A percentile compares a stretch with the other conserved stretches of the same genome.
Evolutionary conservation across 2,888 invertebrate genomes (phyloP).

Genomic region (Dryobotodes eremita): DNA sequence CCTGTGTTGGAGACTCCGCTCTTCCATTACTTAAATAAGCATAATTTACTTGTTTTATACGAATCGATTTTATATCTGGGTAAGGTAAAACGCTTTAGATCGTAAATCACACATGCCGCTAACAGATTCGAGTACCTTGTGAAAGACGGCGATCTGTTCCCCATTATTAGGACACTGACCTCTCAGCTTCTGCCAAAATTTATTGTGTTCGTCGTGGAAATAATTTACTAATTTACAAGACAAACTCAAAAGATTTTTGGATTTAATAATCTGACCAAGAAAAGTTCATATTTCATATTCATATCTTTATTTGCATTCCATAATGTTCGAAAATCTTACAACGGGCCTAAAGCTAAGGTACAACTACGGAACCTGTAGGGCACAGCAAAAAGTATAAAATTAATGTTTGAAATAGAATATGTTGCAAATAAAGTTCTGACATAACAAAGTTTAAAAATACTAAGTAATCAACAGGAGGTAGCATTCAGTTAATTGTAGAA

Average conservation of each 20-base stretch:
- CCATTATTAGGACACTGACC: constrained; percentile 17
- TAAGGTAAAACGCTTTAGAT: neutral
- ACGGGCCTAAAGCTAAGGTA: too few relatives aligned
- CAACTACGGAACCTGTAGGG: too few relatives aligned
- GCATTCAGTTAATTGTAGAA: neutral
- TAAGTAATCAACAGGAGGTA: neutral
- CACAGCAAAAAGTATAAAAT: too few relatives aligned
- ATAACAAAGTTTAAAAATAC: neutral
- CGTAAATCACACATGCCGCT: constrained; percentile 24
- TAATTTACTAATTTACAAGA: neutral
- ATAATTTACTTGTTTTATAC: neutral
- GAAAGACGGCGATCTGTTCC: constrained; percentile 22
- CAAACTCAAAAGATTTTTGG: neutral
- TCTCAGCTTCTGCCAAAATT: neutral
- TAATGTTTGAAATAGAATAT: too few relatives aligned
- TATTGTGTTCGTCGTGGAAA: neutral
- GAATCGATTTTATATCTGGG: neutral
- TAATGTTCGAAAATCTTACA: too few relatives aligned
- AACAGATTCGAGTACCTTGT: constrained; percentile 18
- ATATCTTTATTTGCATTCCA: too few relatives aligned
- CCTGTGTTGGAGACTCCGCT: neutral
- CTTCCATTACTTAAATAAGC: neutral
- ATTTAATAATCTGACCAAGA: neutral
- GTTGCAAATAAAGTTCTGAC: too few relatives aligned
- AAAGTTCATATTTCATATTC: too few relatives aligned